Conservation (phyloP, 1,140 invertebrate genomes). For the Pseudomyrmex gracilis region DNA sequence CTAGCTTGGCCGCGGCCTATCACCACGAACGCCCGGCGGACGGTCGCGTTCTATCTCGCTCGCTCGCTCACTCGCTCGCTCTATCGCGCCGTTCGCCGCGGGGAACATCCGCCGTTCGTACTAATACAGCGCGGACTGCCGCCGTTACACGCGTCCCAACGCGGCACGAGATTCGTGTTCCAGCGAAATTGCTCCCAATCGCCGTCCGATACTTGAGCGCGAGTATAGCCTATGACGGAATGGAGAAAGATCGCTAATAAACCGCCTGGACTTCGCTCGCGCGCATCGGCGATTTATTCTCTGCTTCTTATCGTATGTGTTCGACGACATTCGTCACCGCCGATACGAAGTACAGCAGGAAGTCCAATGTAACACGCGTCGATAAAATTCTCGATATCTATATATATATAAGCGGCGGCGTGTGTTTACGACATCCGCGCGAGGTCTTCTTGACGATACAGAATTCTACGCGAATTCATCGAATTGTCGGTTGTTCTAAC, state of each 20-base stretch:
- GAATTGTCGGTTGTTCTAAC: neutral
- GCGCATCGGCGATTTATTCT: too few relatives aligned
- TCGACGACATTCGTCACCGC: too few relatives aligned
- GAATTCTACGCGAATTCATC: slow-evolving; percentile 33
- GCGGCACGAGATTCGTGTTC: neutral
- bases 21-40: slow-evolving; percentile 59
- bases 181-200: slow-evolving; percentile 25
- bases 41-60: slow-evolving; percentile 60
- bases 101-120: slow-evolving; percentile 14
- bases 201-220: neutral
- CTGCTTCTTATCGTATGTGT: too few relatives aligned
- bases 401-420: too few relatives aligned
- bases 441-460: neutral
- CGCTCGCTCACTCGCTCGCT: neutral
- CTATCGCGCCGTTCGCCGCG: slow-evolving; percentile 14
- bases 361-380: neutral
- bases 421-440: neutral
- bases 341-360: too few relatives aligned
- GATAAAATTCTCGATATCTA: slow-evolving; percentile 10
- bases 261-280: too few relatives aligned
- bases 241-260: too few relatives aligned
- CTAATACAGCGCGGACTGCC: neutral
- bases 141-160: slow-evolving; percentile 1
- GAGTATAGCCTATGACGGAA: neutral
- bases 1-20: slow-evolving; percentile 60